Evolutionary conservation across 2,888 invertebrate species (phyloP).

Genomic region (Napeogenes inachia): DNA sequence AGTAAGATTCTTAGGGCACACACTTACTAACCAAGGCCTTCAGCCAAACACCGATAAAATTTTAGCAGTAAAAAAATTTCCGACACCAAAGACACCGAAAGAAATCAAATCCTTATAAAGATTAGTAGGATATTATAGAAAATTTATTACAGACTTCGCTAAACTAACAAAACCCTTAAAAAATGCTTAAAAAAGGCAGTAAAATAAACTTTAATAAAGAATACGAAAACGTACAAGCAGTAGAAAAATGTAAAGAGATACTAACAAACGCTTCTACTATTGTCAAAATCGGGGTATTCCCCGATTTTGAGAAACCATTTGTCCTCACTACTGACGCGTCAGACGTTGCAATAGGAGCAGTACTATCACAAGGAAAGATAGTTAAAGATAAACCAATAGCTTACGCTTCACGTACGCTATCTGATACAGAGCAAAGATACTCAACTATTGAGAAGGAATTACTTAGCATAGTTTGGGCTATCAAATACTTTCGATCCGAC

Average conservation of each 20-base stretch:
- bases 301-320: slow-evolving; percentile 16
- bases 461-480: slow-evolving; percentile 23
- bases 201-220: slow-evolving; percentile 19
- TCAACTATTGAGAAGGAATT: slow-evolving; percentile 15
- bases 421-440: slow-evolving; percentile 28
- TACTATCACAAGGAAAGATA: slow-evolving; percentile 24
- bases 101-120: slow-evolving; percentile 8
- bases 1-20: slow-evolving; percentile 6
- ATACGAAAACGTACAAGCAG: slow-evolving; percentile 27
- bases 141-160: slow-evolving; percentile 37
- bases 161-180: slow-evolving; percentile 35
- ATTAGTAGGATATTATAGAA: slow-evolving; percentile 37
- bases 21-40: slow-evolving; percentile 6
- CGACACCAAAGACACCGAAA: slow-evolving; percentile 2
- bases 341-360: too few species aligned
- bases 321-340: too few species aligned
- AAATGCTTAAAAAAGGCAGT: slow-evolving; percentile 30
- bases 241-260: slow-evolving; percentile 28
- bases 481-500: slow-evolving; percentile 18
- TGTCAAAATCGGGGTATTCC: too few species aligned
- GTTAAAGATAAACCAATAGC: slow-evolving; percentile 28
- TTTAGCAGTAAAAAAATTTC: slow-evolving; percentile 6
- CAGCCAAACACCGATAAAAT: slow-evolving; percentile 12
- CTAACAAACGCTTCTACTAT: slow-evolving; percentile 23
- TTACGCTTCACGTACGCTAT: slow-evolving; percentile 30